A percentile compares a stretch with the other conserved stretches of the same genome.
Conservation (phyloP, 2,888 invertebrate species). For the Geophilus truncorum region DNA sequence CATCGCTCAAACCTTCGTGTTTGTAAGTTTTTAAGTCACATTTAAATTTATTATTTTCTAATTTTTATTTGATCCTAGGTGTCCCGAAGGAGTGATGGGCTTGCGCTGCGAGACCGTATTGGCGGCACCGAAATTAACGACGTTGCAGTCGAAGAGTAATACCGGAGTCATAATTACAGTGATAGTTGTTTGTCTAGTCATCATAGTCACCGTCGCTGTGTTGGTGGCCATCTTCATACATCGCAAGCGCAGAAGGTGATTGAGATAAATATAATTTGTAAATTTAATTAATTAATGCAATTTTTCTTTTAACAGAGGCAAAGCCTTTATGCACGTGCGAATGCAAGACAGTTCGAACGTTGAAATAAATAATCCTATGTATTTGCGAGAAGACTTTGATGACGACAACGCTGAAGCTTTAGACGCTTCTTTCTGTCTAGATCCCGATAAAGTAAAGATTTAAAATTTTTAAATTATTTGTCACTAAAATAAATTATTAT, state of each 20-base stretch:
- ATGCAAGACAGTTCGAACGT: slow-evolving; percentile 69
- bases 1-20: slow-evolving; percentile 48
- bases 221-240: slow-evolving; percentile 41
- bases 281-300: slow-evolving; percentile 23
- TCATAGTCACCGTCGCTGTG: slow-evolving; percentile 41
- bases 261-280: not conserved
- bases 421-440: slow-evolving; percentile 54
- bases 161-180: slow-evolving; percentile 36
- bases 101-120: slow-evolving; percentile 44
- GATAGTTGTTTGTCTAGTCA: slow-evolving; percentile 39
- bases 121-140: not conserved
- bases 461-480: not conserved
- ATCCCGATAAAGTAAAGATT: slow-evolving; percentile 58
- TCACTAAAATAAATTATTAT: not conserved
- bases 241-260: slow-evolving; percentile 41
- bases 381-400: slow-evolving; percentile 63
- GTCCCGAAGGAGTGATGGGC: slow-evolving; percentile 46
- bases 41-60: not conserved
- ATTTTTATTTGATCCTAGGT: slow-evolving; percentile 42
- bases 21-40: slow-evolving; percentile 45
- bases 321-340: slow-evolving; percentile 70
- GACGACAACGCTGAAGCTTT: slow-evolving; percentile 50
- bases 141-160: slow-evolving; percentile 28
- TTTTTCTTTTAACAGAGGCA: slow-evolving; percentile 51
- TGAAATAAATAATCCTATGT: slow-evolving; percentile 81